These are phyloP conservation scores for Cynaeus angustus DNA, from an alignment of 2,888 invertebrate genomes.

Conservation along the genomic window DNA sequence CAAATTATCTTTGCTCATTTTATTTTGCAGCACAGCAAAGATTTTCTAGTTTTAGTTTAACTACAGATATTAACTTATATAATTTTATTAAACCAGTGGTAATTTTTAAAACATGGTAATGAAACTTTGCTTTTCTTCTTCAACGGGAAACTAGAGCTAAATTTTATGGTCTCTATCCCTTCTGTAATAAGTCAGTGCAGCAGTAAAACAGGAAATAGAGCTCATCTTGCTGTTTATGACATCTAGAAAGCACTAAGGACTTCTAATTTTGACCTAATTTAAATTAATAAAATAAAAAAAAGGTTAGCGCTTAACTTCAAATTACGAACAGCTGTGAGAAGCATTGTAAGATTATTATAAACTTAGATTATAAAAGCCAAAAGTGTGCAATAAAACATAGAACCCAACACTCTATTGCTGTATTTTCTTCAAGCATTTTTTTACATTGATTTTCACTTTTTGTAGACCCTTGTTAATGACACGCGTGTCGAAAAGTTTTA, in stretches of 20 bases:
- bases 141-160: neutral
- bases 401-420: no score
- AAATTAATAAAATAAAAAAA: neutral
- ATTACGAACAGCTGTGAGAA: no score
- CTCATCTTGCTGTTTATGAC: neutral
- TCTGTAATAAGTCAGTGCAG: neutral
- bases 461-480: neutral
- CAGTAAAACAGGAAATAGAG: conserved; percentile 2
- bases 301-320: neutral
- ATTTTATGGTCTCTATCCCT: conserved; percentile 1
- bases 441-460: no score
- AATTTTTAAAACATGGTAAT: neutral
- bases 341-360: no score
- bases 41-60: no score
- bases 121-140: neutral
- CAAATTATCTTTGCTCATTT: no score
- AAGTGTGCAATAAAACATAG: no score
- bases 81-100: neutral
- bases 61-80: neutral
- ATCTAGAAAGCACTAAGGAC: neutral
- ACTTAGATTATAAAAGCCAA: no score
- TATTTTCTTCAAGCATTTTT: no score
- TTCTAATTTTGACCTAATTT: neutral
- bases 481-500: conserved; percentile 4
- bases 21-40: no score